These are phyloP conservation scores for Thamnophis elegans DNA, from an alignment of 2,797 vertebrate species.

Conservation along the genomic window DNA sequence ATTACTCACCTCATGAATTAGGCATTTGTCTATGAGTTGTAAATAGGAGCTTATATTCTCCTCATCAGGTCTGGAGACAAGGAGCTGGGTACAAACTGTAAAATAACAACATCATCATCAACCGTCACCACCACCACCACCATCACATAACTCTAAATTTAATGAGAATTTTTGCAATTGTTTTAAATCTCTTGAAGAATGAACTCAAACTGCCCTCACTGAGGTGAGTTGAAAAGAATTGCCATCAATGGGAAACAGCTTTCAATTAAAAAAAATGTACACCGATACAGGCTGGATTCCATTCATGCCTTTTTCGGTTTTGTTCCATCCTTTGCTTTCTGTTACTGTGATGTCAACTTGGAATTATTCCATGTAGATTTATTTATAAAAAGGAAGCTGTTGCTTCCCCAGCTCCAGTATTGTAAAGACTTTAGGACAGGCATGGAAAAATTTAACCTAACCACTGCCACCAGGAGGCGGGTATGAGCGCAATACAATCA, in stretches of 20 bases:
- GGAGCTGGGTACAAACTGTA: slow-evolving; percentile 95
- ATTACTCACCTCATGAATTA: slow-evolving; percentile 89
- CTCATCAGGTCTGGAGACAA: slow-evolving; percentile 95
- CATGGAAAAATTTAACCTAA: background rate
- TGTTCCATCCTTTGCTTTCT: slow-evolving; percentile 51
- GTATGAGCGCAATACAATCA: background rate
- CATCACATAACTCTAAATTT: background rate
- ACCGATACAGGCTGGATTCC: slow-evolving; percentile 28
- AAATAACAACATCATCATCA: background rate
- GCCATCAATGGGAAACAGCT: background rate
- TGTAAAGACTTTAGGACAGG: background rate
- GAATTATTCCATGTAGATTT: background rate
- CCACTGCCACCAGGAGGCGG: background rate
- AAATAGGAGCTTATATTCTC: slow-evolving; percentile 98
- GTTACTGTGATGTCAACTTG: slow-evolving; percentile 28
- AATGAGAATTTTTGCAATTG: background rate
- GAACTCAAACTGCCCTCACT: slow-evolving; percentile 1
- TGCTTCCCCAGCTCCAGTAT: background rate
- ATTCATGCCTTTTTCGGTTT: slow-evolving; percentile 58
- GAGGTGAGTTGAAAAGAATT: background rate
- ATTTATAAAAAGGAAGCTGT: slow-evolving; percentile 47
- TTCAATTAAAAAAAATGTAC: slow-evolving; percentile 10
- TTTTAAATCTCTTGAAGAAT: background rate
- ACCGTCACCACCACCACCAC: background rate
- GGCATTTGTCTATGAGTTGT: slow-evolving; percentile 97